These are phyloP conservation scores for Porites cylindrica DNA, from an alignment of 92 coral and sea anemone species.

Conservation along the genomic window DNA sequence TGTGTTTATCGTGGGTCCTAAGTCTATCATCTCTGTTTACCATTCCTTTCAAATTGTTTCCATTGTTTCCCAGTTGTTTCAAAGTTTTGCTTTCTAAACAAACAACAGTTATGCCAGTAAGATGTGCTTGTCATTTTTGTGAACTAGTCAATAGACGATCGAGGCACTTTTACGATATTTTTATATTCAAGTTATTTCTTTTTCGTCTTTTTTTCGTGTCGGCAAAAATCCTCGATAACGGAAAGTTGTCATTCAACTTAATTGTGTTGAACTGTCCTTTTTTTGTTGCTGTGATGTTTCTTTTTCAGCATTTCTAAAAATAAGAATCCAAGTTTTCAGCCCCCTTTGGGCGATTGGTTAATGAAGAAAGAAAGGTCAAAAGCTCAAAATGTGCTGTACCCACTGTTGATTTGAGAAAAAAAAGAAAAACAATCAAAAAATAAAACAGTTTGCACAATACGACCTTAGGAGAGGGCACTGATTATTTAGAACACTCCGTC, in stretches of 20 bases:
- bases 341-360: not conserved
- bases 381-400: too few species aligned
- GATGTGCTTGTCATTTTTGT: not conserved
- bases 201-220: too few species aligned
- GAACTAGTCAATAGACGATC: too few species aligned
- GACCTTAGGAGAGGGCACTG: too few species aligned
- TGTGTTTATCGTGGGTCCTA: not conserved
- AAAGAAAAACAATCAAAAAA: not conserved
- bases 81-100: constrained; percentile 25
- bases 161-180: too few species aligned
- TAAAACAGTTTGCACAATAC: too few species aligned
- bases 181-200: too few species aligned
- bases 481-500: too few species aligned
- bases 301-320: not conserved
- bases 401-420: too few species aligned
- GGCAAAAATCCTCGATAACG: too few species aligned
- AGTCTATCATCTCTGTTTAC: constrained; percentile 26
- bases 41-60: constrained; percentile 22
- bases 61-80: constrained; percentile 16
- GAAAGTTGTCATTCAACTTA: too few species aligned
- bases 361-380: too few species aligned
- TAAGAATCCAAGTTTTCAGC: not conserved
- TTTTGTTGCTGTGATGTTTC: not conserved
- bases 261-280: not conserved
- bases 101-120: constrained; percentile 12